Evolutionary conservation across 1,140 invertebrate species (phyloP).

Genomic region (Lepidurus arcticus): DNA sequence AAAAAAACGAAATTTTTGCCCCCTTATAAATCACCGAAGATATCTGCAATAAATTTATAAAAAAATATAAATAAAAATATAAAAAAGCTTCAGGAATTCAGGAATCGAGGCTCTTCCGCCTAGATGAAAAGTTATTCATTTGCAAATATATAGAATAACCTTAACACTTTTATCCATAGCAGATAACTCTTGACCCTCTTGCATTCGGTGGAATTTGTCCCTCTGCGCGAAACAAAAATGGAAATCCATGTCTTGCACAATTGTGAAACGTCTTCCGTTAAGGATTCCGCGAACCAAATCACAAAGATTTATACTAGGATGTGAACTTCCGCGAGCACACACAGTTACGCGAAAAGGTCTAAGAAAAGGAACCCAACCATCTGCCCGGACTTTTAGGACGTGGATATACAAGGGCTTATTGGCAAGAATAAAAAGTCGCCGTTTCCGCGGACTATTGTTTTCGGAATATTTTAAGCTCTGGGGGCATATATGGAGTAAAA

Average conservation of each 20-base stretch:
- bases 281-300: not conserved
- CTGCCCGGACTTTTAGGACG: constrained; percentile 1
- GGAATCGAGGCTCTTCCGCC: no score
- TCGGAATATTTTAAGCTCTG: not conserved
- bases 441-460: not conserved
- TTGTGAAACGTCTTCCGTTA: not conserved
- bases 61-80: no score
- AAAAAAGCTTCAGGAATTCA: no score
- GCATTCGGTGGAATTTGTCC: not conserved
- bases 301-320: not conserved
- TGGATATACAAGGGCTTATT: constrained; percentile 9
- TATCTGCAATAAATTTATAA: no score
- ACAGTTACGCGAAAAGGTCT: not conserved
- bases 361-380: not conserved
- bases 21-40: no score
- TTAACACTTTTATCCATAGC: no score
- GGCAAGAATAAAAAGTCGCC: not conserved
- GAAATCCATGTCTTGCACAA: not conserved
- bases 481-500: not conserved
- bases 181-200: no score
- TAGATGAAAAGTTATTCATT: no score
- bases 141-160: no score
- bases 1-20: no score
- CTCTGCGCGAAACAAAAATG: not conserved
- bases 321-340: not conserved